Conservation (phyloP, 2,888 invertebrate genomes). For the Saturnia pavonia region DNA sequence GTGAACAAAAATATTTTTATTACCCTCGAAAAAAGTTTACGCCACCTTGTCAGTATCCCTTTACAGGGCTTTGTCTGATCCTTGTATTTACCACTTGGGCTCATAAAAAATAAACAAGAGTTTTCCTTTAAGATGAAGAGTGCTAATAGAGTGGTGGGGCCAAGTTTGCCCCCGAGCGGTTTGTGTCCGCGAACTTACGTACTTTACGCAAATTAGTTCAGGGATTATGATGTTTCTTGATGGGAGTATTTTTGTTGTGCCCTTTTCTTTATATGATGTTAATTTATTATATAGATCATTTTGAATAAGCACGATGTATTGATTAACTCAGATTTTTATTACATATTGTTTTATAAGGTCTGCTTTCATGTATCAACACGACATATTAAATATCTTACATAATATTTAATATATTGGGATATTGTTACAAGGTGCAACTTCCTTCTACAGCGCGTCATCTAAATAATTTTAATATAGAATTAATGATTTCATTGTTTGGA, state of each 20-base stretch:
- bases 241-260: conserved; percentile 41
- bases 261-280: not conserved
- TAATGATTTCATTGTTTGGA: no score
- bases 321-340: no score
- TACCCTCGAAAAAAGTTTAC: conserved; percentile 1
- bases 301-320: no score
- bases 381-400: no score
- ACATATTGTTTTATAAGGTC: no score
- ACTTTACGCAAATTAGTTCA: conserved; percentile 50
- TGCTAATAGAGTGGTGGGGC: conserved; percentile 41
- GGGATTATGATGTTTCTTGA: conserved; percentile 43
- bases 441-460: no score
- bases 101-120: conserved; percentile 29
- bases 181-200: conserved; percentile 32
- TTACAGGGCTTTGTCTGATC: conserved; percentile 16
- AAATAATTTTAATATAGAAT: no score
- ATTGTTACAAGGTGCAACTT: no score
- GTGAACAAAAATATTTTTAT: not conserved
- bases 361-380: no score
- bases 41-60: conserved; percentile 14
- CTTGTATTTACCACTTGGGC: conserved; percentile 16
- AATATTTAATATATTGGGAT: no score
- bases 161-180: conserved; percentile 34
- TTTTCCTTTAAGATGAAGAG: conserved; percentile 34
- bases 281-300: no score